Conservation (phyloP, 2,113 vertebrate species). For the Anolis sagrei region DNA sequence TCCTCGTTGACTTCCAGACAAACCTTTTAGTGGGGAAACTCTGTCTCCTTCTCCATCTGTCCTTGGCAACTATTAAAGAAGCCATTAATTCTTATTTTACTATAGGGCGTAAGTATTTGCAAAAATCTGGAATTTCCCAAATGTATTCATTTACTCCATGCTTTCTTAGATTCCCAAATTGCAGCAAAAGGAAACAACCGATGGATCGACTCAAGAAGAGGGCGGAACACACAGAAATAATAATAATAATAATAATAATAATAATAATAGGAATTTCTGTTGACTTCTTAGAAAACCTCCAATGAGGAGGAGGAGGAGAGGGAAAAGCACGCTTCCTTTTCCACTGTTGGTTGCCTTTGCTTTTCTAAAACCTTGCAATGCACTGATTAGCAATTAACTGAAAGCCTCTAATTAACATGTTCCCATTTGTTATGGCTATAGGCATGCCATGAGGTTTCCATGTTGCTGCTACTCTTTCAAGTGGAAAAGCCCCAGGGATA, state of each 20-base stretch:
- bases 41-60: slow-evolving; percentile 3
- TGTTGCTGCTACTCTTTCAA: neutral
- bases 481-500: neutral
- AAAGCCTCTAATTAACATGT: slow-evolving; percentile 11
- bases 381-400: neutral
- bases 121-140: slow-evolving; percentile 1
- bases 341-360: neutral
- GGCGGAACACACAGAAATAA: neutral
- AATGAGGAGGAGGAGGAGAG: neutral
- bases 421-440: slow-evolving; percentile 3
- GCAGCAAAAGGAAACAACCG: slow-evolving; percentile 26
- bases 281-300: slow-evolving; percentile 10
- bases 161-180: neutral
- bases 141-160: neutral
- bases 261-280: slow-evolving; percentile 16
- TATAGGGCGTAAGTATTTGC: neutral
- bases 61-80: neutral
- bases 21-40: slow-evolving; percentile 13
- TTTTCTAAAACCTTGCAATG: neutral
- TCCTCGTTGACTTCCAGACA: neutral
- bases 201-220: slow-evolving; percentile 24
- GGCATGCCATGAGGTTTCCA: neutral
- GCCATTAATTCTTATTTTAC: neutral
- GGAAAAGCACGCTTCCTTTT: fast-evolving
- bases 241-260: too few relatives aligned